These are phyloP conservation scores for Scopus umbretta DNA, from an alignment of 2,113 vertebrate species.

Conservation along the genomic window DNA sequence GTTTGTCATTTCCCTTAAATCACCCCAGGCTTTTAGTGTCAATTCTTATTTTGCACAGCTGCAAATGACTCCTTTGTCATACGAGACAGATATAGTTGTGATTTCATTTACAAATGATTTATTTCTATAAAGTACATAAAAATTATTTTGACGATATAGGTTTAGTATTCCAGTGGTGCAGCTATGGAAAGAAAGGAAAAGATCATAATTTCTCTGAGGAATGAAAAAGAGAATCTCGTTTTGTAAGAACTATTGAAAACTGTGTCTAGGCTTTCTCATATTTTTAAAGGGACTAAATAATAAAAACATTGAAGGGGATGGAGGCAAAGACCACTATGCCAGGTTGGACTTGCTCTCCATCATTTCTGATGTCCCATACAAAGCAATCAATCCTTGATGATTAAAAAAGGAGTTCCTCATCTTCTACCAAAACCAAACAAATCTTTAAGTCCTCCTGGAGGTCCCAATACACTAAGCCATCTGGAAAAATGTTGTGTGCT, in stretches of 20 bases:
- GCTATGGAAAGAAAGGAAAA: constrained; percentile 3
- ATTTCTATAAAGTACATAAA: constrained; percentile 24
- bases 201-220: background rate
- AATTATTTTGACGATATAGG: background rate
- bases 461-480: background rate
- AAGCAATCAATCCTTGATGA: background rate
- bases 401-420: background rate
- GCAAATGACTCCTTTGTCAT: constrained; percentile 51
- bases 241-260: constrained; percentile 9
- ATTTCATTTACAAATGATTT: constrained; percentile 51
- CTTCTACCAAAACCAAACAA: background rate
- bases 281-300: background rate
- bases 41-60: constrained; percentile 12
- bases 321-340: background rate
- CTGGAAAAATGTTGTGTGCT: background rate
- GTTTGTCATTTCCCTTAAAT: constrained; percentile 50
- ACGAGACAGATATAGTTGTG: constrained; percentile 9
- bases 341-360: background rate
- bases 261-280: background rate
- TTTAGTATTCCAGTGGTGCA: background rate
- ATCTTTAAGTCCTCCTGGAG: background rate
- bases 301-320: background rate
- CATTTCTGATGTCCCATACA: background rate
- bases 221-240: background rate
- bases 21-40: constrained; percentile 48